Conservation (phyloP, 1,140 invertebrate genomes). For the Gryllus bimaculatus region DNA sequence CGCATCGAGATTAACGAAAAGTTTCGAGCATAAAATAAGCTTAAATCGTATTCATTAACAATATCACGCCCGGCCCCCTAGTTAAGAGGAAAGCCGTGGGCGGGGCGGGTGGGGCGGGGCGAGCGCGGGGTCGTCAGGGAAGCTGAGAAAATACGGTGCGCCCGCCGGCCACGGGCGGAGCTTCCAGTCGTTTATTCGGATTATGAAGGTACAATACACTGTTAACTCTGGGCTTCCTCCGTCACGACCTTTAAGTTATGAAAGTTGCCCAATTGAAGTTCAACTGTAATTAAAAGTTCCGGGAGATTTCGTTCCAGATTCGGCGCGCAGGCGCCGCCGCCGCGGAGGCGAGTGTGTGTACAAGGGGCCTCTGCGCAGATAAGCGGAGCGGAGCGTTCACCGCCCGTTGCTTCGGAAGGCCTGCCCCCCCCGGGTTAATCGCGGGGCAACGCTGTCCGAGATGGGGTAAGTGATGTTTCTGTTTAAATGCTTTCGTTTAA, state of each 20-base stretch:
- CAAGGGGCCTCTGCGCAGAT: too few relatives aligned
- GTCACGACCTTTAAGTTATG: constrained; percentile 1
- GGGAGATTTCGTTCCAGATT: background rate
- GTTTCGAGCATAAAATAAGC: background rate
- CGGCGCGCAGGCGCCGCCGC: background rate
- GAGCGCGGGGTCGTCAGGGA: too few relatives aligned
- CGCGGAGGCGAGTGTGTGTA: background rate
- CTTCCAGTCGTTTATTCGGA: background rate
- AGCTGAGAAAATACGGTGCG: background rate
- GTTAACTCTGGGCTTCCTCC: background rate
- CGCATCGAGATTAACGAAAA: background rate
- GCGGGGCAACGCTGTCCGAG: too few relatives aligned
- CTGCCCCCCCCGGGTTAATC: too few relatives aligned
- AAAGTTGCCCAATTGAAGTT: background rate
- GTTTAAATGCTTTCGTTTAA: too few relatives aligned
- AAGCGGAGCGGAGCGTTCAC: too few relatives aligned
- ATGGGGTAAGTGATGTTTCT: too few relatives aligned
- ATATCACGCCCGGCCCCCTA: background rate
- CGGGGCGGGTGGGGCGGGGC: too few relatives aligned
- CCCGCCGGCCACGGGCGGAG: background rate
- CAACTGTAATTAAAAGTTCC: background rate
- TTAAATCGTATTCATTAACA: constrained; percentile 2
- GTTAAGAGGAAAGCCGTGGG: too few relatives aligned
- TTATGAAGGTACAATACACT: constrained; percentile 5
- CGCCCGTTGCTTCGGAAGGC: too few relatives aligned